A percentile compares a stretch with the other conserved stretches of the same genome.
Evolutionary conservation across 2,888 invertebrate species (phyloP).

Genomic region (Perizoma flavofasciatum): DNA sequence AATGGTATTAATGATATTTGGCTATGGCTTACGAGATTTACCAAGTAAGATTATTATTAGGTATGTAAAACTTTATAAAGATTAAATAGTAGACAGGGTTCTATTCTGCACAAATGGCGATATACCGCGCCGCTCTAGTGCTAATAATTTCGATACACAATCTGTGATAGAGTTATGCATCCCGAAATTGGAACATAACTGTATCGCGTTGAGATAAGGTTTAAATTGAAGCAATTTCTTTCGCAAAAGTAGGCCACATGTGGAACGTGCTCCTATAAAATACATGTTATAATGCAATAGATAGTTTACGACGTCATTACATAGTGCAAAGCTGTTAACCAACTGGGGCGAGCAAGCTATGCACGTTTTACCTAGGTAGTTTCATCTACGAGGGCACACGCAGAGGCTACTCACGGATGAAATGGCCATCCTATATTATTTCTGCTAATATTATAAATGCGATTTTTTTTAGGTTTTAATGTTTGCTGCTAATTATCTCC

Average conservation of each 20-base stretch:
- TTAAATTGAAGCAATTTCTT: constrained; percentile 6
- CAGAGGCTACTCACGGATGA: too few relatives aligned
- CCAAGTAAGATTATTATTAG: too few relatives aligned
- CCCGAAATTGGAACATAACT: constrained; percentile 1
- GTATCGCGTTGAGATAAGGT: constrained; percentile 14
- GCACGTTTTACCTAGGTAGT: too few relatives aligned
- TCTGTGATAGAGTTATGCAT: constrained; percentile 7
- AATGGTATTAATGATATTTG: too few relatives aligned
- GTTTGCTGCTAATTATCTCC: too few relatives aligned
- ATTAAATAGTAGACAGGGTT: constrained; percentile 1
- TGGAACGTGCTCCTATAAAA: constrained; percentile 31
- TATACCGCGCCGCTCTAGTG: background rate
- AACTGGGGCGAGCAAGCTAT: too few relatives aligned
- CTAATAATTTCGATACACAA: constrained; percentile 15
- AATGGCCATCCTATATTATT: too few relatives aligned
- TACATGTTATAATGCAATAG: constrained; percentile 14
- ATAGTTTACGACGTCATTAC: constrained; percentile 32
- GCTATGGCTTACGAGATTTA: too few relatives aligned
- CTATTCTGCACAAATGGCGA: constrained; percentile 1
- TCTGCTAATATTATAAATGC: too few relatives aligned
- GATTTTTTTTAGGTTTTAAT: too few relatives aligned
- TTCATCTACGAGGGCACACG: too few relatives aligned
- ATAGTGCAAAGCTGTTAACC: constrained; percentile 17
- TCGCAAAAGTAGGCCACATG: constrained; percentile 15
- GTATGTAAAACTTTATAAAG: too few relatives aligned